Base-by-base conservation (phyloP, 2,113 vertebrate species). In the Daboia siamensis region DNA sequence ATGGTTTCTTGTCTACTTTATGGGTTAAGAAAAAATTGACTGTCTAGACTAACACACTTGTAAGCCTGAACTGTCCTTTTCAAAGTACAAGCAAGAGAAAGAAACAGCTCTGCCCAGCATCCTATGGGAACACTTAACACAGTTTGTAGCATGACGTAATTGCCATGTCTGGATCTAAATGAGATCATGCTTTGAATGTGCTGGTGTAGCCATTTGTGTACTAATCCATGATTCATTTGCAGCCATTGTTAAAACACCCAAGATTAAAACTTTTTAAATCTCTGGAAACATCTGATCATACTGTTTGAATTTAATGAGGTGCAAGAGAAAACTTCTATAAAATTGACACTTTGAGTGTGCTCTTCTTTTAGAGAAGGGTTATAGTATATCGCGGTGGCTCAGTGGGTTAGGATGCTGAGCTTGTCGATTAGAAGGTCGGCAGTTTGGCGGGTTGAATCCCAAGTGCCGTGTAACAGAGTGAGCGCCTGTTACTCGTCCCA, bases 301-400 rank as follows among this genome's bases (percentile, higher is more conserved):
- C n/a, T 52, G 46, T 46, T 95, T 94, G 95, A 95, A 97, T 96
- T 94, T 94, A 94, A 93, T 92, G 94, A 94, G 93, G 93, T 96
- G 91, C 93, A 6, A 57, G 95, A 3, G 94, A 26, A 91, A 93
- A 61, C 51, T 88, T 95, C 93, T 93, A 33, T 55, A 95, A 95
- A 94, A 29, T 88, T 84, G 10, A 85, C 92, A 84, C 15, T 39
- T 80, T 39, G 1, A 1, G 44, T 0, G 33, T 87, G 46, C 6
- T 48, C 9, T 48, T 55, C 51, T 29, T 86, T 86, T 7, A 86
- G 9, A 51, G 13, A 12, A 90, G 29, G 13, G 9, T 89, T 88
- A 86, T 90, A 0, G 0, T 12, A 10, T 24, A 57, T 39, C 39
- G 39, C 39, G 39, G 39, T 39, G 39, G 39, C 39, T 39, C 39